Conservation (phyloP, 2,797 vertebrate genomes). For the Microctenopoma lineatum region DNA sequence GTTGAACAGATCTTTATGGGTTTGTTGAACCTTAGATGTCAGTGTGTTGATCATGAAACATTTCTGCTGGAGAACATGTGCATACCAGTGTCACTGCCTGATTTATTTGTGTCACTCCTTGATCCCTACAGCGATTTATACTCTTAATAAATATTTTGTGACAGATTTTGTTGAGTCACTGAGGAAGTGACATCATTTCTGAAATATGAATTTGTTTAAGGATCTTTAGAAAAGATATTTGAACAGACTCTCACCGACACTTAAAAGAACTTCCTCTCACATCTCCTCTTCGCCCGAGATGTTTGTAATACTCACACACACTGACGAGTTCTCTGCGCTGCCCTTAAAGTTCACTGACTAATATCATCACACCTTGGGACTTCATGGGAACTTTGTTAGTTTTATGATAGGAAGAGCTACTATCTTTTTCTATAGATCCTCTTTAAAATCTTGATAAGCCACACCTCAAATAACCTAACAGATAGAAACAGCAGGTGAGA, state of each 20-base stretch:
- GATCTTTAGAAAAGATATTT: conserved; percentile 32
- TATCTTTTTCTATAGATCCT: conserved; percentile 8
- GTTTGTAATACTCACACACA: conserved; percentile 42
- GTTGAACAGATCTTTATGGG: not conserved
- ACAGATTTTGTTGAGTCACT: conserved; percentile 31
- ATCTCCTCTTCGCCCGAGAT: conserved; percentile 39
- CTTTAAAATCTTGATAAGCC: conserved; percentile 40
- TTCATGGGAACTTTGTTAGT: conserved; percentile 60
- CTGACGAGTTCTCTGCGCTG: conserved; percentile 1
- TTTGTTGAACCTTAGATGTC: conserved; percentile 2
- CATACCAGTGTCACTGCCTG: not conserved
- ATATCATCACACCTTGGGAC: conserved; percentile 33
- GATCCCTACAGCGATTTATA: conserved; percentile 8
- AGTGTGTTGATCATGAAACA: conserved; percentile 8
- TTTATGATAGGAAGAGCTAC: conserved; percentile 39
- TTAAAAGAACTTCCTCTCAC: conserved; percentile 65
- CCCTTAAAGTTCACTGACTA: conserved; percentile 40
- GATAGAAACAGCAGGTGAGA: too few species aligned
- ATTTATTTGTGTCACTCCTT: conserved; percentile 2
- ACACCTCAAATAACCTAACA: conserved; percentile 7
- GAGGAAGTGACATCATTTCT: conserved; percentile 28
- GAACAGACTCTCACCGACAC: conserved; percentile 52
- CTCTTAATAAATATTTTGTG: conserved; percentile 8
- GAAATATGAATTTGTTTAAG: conserved; percentile 25
- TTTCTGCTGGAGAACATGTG: not conserved